Evolutionary conservation across 1,140 invertebrate genomes (phyloP).

Genomic region (Leptinotarsa undecemlineata): DNA sequence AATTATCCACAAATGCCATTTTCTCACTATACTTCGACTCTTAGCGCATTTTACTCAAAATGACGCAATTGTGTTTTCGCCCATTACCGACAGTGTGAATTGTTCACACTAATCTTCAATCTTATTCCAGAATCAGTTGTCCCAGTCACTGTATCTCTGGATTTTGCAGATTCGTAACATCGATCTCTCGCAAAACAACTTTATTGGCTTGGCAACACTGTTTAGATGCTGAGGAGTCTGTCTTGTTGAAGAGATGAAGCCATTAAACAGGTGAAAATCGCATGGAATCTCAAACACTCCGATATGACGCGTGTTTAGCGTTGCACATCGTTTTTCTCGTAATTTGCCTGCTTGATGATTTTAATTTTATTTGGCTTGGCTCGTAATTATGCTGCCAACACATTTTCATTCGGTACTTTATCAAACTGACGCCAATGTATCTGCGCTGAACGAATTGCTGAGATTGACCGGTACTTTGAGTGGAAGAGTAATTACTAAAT

Average conservation of each 20-base stretch:
- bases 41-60: too few relatives aligned
- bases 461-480: not conserved
- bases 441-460: not conserved
- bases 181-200: too few relatives aligned
- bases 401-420: conserved; percentile 1
- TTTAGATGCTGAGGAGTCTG: conserved; percentile 3
- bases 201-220: not conserved
- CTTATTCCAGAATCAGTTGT: too few relatives aligned
- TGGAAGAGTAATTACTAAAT: not conserved
- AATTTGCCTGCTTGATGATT: conserved; percentile 19
- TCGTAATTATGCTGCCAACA: conserved; percentile 14
- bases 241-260: conserved; percentile 31
- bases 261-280: conserved; percentile 39
- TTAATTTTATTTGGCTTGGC: conserved; percentile 26
- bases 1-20: too few relatives aligned
- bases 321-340: conserved; percentile 14
- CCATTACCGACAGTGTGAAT: too few relatives aligned
- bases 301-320: conserved; percentile 29
- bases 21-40: too few relatives aligned
- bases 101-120: too few relatives aligned
- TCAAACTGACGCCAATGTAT: not conserved
- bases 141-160: too few relatives aligned
- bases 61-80: too few relatives aligned
- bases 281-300: conserved; percentile 35
- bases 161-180: too few relatives aligned